These are phyloP conservation scores for Ammodytes dubius DNA, from an alignment of 2,113 vertebrate species.

Conservation along the genomic window DNA sequence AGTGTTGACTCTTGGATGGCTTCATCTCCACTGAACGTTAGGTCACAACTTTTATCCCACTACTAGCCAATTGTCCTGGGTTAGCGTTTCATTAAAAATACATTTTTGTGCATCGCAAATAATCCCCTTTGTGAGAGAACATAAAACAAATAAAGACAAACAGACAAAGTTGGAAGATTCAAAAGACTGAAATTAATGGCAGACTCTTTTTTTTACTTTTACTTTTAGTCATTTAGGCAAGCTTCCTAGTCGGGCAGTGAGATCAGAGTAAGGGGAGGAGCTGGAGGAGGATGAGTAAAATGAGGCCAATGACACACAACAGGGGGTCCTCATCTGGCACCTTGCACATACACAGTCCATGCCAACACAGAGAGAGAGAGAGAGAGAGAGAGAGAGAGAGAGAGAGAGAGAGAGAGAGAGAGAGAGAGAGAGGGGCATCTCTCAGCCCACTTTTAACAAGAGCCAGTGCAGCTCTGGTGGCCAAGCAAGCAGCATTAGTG, in stretches of 20 bases:
- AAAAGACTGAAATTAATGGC: constrained; percentile 13
- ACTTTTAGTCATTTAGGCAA: constrained; percentile 28
- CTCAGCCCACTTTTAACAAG: constrained; percentile 54
- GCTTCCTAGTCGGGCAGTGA: constrained; percentile 35
- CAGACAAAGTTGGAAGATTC: neutral
- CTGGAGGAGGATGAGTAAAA: constrained; percentile 47
- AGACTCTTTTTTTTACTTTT: constrained; percentile 20
- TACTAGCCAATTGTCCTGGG: constrained; percentile 11
- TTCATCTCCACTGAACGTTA: neutral
- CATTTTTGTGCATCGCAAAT: constrained; percentile 10
- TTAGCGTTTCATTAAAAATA: neutral
- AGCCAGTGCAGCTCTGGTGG: constrained; percentile 53
- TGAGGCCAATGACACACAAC: constrained; percentile 63
- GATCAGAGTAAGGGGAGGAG: constrained; percentile 55
- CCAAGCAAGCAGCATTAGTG: constrained; percentile 45
- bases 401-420: constrained; percentile 19
- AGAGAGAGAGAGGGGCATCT: constrained; percentile 46
- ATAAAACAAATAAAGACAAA: constrained; percentile 1
- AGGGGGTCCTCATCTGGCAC: constrained; percentile 58
- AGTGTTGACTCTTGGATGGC: constrained; percentile 30
- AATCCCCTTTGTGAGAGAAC: neutral
- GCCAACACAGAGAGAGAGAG: constrained; percentile 38
- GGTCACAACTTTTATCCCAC: constrained; percentile 34
- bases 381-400: constrained; percentile 8
- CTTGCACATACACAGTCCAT: constrained; percentile 15